These are phyloP conservation scores for Xylota segnis DNA, from an alignment of 2,888 invertebrate species.

Conservation along the genomic window DNA sequence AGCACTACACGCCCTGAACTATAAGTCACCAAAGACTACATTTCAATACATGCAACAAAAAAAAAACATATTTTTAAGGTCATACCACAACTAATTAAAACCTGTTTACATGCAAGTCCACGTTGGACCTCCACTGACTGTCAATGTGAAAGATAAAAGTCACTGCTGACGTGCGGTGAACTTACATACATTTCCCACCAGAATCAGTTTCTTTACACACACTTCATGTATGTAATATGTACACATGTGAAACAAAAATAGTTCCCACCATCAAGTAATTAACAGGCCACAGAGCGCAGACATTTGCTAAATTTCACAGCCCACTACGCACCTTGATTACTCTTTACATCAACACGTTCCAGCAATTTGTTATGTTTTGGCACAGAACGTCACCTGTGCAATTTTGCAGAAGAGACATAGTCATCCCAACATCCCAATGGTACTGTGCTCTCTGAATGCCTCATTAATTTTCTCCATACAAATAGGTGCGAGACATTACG, in stretches of 20 bases:
- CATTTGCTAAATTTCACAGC: slow-evolving; percentile 62
- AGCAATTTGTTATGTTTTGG: slow-evolving; percentile 60
- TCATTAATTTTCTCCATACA: slow-evolving; percentile 65
- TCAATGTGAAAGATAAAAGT: slow-evolving; percentile 1
- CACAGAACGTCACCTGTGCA: slow-evolving; percentile 26
- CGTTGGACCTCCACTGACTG: background rate
- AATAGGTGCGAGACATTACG: slow-evolving; percentile 44
- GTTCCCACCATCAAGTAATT: slow-evolving; percentile 42
- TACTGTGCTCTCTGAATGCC: slow-evolving; percentile 38
- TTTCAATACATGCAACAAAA: too few species aligned
- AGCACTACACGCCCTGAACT: too few species aligned
- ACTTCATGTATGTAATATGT: background rate
- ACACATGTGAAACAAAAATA: slow-evolving; percentile 30
- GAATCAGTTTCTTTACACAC: background rate
- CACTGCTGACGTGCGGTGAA: too few species aligned
- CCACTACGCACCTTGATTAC: slow-evolving; percentile 67
- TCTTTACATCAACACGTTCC: slow-evolving; percentile 61
- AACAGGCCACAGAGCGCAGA: slow-evolving; percentile 46
- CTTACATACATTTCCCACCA: background rate
- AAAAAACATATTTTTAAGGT: background rate
- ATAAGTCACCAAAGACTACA: too few species aligned
- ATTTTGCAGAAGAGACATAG: slow-evolving; percentile 9
- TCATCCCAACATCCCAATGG: slow-evolving; percentile 14
- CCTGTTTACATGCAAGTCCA: background rate
- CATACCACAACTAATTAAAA: background rate